Conservation (phyloP, 2,113 vertebrate species). For the human region GRCh38 chrX:53820001-53820500, state of each 20-base stretch:
- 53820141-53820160: slow-evolving; percentile 14
- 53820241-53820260: slow-evolving; percentile 29
- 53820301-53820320: slow-evolving; percentile 15
- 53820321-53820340: slow-evolving; percentile 28
- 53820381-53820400: slow-evolving; percentile 22
- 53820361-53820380: slow-evolving; percentile 41
- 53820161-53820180: not conserved
- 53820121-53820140: slow-evolving; percentile 46
- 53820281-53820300: slow-evolving; percentile 40
- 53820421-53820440: no score
- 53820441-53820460: no score
- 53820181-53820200: not conserved
- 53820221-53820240: slow-evolving; percentile 43
- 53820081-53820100: slow-evolving; percentile 43
- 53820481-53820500: no score
- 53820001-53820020: no score
- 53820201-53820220: not conserved
- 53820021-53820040: no score
- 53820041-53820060: slow-evolving; percentile 45
- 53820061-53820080: slow-evolving; percentile 42
- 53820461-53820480: no score
- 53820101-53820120: not conserved
- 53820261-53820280: not conserved
- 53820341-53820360: slow-evolving; percentile 45
- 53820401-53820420: slow-evolving; percentile 54